Evolutionary conservation across 2,888 invertebrate species (phyloP).

Genomic region (Apotomis capreana): DNA sequence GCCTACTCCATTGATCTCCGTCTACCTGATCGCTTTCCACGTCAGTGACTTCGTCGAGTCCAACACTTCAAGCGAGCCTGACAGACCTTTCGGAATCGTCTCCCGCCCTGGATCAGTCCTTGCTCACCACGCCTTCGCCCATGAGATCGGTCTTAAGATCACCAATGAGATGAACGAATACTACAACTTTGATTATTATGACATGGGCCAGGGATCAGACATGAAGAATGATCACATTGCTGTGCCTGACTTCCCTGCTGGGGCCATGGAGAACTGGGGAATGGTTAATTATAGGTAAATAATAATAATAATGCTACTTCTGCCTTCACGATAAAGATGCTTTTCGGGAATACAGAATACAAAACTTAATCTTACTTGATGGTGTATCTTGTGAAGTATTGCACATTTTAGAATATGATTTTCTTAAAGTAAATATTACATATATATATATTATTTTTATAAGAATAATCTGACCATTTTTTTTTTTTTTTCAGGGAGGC

Average conservation of each 20-base stretch:
- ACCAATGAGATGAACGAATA: constrained; percentile 82
- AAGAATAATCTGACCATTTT: background rate
- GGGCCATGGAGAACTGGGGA: constrained; percentile 95
- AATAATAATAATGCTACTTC: constrained; percentile 5
- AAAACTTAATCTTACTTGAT: no score
- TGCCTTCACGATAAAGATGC: no score
- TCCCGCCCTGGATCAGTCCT: constrained; percentile 66
- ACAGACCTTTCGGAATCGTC: constrained; percentile 69
- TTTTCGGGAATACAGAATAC: no score
- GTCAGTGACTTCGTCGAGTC: constrained; percentile 88
- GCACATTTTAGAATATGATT: no score
- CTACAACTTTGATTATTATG: constrained; percentile 80
- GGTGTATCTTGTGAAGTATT: no score
- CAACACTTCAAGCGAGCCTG: constrained; percentile 51
- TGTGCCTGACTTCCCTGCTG: constrained; percentile 89
- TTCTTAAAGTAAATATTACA: no score
- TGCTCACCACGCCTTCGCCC: constrained; percentile 73
- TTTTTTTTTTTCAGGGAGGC: constrained; percentile 67
- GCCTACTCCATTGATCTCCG: constrained; percentile 87
- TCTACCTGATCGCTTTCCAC: constrained; percentile 93
- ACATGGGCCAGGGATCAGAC: constrained; percentile 77
- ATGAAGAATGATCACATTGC: constrained; percentile 88
- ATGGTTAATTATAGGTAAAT: constrained; percentile 88
- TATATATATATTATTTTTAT: no score
- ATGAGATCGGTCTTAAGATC: constrained; percentile 73